phyloP scores from a whole-genome alignment of 2,113 vertebrate species.

The Falcunculus frontatus region DNA sequence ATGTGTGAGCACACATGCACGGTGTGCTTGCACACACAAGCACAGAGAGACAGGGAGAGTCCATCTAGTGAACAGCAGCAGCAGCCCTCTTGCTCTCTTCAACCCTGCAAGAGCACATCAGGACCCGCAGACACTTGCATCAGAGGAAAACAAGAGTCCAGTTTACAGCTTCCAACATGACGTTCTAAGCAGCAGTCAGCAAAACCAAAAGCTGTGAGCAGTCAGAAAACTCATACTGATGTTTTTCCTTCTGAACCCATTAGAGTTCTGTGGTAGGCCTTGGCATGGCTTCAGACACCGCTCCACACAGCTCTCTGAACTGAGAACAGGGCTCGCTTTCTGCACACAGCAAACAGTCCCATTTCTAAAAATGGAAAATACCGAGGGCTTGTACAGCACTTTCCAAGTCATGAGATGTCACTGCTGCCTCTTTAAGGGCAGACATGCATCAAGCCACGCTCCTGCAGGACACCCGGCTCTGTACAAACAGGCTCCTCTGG shows the following conservation, averaged over 20 bases:
- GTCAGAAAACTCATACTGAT: background rate
- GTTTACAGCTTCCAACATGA: background rate
- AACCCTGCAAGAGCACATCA: background rate
- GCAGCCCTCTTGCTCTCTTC: background rate
- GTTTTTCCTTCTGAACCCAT: background rate
- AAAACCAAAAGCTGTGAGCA: background rate
- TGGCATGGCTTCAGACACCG: background rate
- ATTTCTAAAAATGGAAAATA: background rate
- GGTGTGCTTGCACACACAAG: background rate
- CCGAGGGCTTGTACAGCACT: background rate
- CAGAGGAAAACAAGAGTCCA: background rate
- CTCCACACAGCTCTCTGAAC: background rate
- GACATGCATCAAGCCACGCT: conserved; percentile 45
- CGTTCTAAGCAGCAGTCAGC: background rate
- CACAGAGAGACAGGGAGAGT: background rate
- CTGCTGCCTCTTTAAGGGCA: conserved; percentile 64
- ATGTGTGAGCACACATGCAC: accelerated
- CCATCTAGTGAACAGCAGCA: background rate
- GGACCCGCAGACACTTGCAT: background rate
- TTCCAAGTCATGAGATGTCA: background rate
- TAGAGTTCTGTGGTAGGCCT: background rate
- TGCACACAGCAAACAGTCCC: background rate
- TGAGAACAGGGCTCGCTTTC: background rate
- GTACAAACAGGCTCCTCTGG: conserved; percentile 69
- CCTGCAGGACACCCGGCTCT: conserved; percentile 63